Conservation (phyloP, 2,888 invertebrate genomes). For the Megalurothrips usitatus region DNA sequence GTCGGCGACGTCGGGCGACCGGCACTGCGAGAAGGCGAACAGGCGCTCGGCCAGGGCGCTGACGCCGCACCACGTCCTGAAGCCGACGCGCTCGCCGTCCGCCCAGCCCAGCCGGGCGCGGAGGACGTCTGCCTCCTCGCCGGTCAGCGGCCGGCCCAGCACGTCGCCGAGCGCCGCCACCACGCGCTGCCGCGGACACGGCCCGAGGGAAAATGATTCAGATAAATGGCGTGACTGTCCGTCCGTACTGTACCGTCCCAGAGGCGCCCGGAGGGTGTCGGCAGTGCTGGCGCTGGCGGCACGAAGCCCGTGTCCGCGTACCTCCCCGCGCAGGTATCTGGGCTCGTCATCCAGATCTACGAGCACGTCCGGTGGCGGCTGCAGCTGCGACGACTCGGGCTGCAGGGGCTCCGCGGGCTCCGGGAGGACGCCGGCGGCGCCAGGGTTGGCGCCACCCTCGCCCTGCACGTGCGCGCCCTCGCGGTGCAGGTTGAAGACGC, state of each 20-base stretch:
- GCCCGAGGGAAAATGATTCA: background rate
- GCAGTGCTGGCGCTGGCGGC: no score
- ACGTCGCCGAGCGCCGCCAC: conserved; percentile 56
- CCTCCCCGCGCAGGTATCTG: conserved; percentile 50
- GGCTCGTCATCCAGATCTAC: conserved; percentile 41
- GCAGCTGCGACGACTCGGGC: background rate
- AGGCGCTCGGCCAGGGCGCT: conserved; percentile 72
- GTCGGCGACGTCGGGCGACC: background rate
- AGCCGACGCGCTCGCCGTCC: conserved; percentile 54
- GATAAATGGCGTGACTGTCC: no score
- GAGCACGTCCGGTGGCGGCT: conserved; percentile 19
- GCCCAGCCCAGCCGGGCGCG: conserved; percentile 53
- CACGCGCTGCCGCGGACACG: conserved; percentile 48
- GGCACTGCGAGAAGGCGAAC: conserved; percentile 45
- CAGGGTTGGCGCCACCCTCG: conserved; percentile 36
- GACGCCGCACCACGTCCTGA: conserved; percentile 73
- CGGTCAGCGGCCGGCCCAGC: conserved; percentile 59
- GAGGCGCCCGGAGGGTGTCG: no score
- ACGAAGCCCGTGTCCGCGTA: conserved; percentile 38
- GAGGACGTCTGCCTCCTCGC: conserved; percentile 51
- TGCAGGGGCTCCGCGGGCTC: background rate
- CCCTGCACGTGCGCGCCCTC: conserved; percentile 43
- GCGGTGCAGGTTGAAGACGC: conserved; percentile 51
- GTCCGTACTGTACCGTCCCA: background rate
- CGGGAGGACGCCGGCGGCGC: background rate